These are phyloP conservation scores for Charadrius vociferus DNA, from an alignment of 2,113 vertebrate species.

Conservation along the genomic window DNA sequence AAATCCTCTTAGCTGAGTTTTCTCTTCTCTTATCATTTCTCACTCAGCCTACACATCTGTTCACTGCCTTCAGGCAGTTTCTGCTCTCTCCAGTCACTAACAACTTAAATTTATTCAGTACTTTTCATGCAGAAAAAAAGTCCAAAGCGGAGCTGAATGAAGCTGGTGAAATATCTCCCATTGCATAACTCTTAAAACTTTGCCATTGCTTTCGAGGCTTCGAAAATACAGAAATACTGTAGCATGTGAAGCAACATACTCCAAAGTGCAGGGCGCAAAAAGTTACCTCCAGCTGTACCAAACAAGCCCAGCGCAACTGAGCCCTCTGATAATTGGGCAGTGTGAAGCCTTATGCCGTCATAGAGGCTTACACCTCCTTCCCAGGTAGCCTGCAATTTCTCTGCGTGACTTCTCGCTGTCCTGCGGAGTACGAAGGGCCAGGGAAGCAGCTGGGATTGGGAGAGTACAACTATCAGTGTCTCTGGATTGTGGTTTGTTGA, in stretches of 20 bases:
- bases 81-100: conserved; percentile 13
- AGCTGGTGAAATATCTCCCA: neutral
- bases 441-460: neutral
- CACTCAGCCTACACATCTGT: conserved; percentile 45
- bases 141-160: neutral
- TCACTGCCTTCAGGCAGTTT: conserved; percentile 36
- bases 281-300: neutral
- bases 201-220: neutral
- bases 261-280: neutral
- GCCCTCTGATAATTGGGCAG: neutral
- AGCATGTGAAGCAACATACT: neutral
- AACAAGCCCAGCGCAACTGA: neutral
- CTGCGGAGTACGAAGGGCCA: neutral
- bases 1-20: conserved; percentile 29
- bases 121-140: neutral
- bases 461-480: neutral
- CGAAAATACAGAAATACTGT: neutral
- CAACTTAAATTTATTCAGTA: conserved; percentile 38
- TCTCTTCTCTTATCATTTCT: conserved; percentile 24
- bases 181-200: neutral
- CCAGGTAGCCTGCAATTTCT: neutral
- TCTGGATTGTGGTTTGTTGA: neutral
- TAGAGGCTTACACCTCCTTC: neutral
- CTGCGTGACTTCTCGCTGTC: neutral
- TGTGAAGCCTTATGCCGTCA: neutral